Evolutionary conservation across 2,888 invertebrate genomes (phyloP), one percentile per base, ranked within the genome.

Genomic region (Cynaeus angustus): DNA sequence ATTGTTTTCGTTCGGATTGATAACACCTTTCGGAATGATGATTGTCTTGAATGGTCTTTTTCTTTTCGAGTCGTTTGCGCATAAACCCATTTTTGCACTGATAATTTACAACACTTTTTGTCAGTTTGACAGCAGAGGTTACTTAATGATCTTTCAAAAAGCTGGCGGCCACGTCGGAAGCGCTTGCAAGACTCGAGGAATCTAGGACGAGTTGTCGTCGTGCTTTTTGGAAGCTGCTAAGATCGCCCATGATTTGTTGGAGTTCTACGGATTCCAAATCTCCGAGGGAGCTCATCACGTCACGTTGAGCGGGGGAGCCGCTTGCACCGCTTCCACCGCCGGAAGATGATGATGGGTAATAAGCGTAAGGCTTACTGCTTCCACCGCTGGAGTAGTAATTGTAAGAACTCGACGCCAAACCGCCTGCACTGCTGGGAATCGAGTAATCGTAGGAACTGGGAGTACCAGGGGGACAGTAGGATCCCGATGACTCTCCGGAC

Each of bases 1-100:
- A 37, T 66, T 66, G 37, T 50, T 5, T 9, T 56, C 56, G 8
- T 66, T 45, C 3, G 66, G 66, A 9, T 66, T 26, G 9, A 66
- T 66, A 9, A 48, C 45, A 8, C 66, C 66, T 56, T 28, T 56
- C 7, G 66, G 66, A 9, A 66, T 66, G 7, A 66, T 56, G 33
- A 66, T 56, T 0, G 66, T 56, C 21, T 46, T 56, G 16, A 16
- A 66, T 9, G 46, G 45, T 37, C 48, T 21, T 8, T 21, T 56
- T 10, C 13, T 55, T 33, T 45, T 56, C 3, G 45, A n/a, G 1
- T 55, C 48, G 28, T 10, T 38, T 5, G 14, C 46, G 26, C 64
- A 53, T 26, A 64, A 43, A 30, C 64, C 64, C 64, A 64, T 64
- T 26, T 41, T 30, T 28, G 13, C 53, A 61, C 61, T 21, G 21